phyloP scores from a whole-genome alignment of 2,888 invertebrate genomes.

The Doris montereyensis region DNA sequence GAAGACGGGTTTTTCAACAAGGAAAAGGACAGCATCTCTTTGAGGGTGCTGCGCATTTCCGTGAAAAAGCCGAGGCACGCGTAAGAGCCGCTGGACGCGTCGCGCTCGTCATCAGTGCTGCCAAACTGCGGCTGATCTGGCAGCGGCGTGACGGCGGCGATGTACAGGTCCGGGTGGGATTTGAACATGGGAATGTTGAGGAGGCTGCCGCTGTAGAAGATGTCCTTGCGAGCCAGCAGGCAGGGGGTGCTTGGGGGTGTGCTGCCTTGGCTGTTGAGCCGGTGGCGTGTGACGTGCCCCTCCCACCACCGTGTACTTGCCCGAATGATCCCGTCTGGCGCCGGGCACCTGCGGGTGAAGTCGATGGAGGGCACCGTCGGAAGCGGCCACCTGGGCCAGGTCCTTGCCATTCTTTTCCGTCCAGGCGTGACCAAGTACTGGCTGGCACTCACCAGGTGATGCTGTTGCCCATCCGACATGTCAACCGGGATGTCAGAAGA shows the following conservation, averaged over 20 bases:
- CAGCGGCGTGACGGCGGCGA: conserved; percentile 68
- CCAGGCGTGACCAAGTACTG: not conserved
- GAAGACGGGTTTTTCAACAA: conserved; percentile 51
- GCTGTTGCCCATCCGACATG: no score
- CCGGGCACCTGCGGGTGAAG: conserved; percentile 8
- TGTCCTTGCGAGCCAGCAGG: conserved; percentile 80
- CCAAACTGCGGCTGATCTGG: conserved; percentile 42
- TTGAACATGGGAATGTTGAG: conserved; percentile 75
- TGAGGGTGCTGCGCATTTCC: conserved; percentile 56
- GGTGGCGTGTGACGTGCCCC: conserved; percentile 9
- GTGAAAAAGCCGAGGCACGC: conserved; percentile 45
- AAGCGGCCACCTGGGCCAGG: conserved; percentile 41
- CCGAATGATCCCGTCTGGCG: not conserved
- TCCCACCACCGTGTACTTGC: not conserved
- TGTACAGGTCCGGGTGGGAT: conserved; percentile 69
- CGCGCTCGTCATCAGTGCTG: not conserved
- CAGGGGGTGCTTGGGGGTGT: conserved; percentile 12
- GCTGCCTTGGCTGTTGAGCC: conserved; percentile 24
- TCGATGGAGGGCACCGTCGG: conserved; percentile 51
- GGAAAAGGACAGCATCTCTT: conserved; percentile 82
- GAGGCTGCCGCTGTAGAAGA: conserved; percentile 88
- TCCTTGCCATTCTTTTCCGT: not conserved
- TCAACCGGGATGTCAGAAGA: no score
- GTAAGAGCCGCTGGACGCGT: conserved; percentile 46
- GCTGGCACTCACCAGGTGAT: conserved; percentile 24